Evolutionary conservation across 2,113 vertebrate genomes (phyloP), one percentile per base, ranked within the genome.

Genomic region (Pelmatolapia mariae): DNA sequence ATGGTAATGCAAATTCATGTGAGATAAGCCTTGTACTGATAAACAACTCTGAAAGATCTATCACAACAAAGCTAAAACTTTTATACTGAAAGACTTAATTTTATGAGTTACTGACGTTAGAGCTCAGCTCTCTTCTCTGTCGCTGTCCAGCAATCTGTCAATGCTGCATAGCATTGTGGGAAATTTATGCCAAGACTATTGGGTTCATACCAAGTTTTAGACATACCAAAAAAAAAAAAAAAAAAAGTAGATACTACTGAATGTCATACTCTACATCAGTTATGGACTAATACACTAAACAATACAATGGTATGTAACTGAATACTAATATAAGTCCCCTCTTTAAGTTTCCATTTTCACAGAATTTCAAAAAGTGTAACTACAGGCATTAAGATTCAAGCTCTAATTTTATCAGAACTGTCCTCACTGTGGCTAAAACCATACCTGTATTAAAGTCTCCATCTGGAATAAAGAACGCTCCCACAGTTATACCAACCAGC

Each of bases 391-490:
- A 24, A 43, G 38, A 47, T 26, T 45, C 13, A 71, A 45, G 0
- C 68, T 73, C 4, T 10, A 29, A 47, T 76, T 76, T 76, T 2
- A 45, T 10, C 40, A 50, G 18, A 78, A 31, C 43, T n/a, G 43
- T 78, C 43, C 43, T 50, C 43, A 19, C 43, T 50, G 24, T 50
- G 43, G 6, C 43, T 12, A 50, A 50, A 29, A 78, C 43, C 82
- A 45, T 96, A 99, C 98, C 96, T 47, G 96, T 89, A 19, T 95
- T 97, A 94, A 99, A 99, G 47, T 81, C 31, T 18, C 97, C 97
- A 0, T 98, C 96, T 0, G 98, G 98, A 84, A 99, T 99, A 94
- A 98, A 99, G 96, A 99, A 99, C 16, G 98, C 97, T 1, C 98
- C 98, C 85, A 99, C 98, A 0, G 97, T 97, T 89, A 99, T 96